These are phyloP conservation scores for Melanophora roralis DNA, from an alignment of 2,888 invertebrate genomes.

Conservation along the genomic window DNA sequence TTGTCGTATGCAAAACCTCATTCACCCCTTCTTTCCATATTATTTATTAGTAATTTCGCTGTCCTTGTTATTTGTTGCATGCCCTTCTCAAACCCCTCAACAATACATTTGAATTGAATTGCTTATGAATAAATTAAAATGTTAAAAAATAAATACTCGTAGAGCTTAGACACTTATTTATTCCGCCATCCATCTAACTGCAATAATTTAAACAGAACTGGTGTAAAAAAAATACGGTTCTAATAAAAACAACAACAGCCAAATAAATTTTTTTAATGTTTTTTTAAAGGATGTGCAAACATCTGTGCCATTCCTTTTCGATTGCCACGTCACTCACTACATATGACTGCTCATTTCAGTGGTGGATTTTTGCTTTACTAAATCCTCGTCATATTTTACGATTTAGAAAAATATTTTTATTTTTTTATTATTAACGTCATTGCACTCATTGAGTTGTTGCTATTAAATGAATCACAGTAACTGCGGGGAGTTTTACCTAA, in stretches of 20 bases:
- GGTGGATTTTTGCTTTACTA: constrained; percentile 11
- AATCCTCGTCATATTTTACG: constrained; percentile 10
- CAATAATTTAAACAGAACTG: constrained; percentile 33
- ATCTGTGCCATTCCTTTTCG: constrained; percentile 47
- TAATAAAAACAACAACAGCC: background rate
- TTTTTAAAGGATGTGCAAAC: constrained; percentile 53
- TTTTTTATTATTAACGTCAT: constrained; percentile 29
- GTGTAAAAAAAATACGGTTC: constrained; percentile 52
- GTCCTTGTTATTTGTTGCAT: constrained; percentile 29
- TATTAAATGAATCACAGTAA: constrained; percentile 73
- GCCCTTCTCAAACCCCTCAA: constrained; percentile 63
- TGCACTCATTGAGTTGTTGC: constrained; percentile 66
- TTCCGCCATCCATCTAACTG: constrained; percentile 17
- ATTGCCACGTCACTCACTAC: background rate
- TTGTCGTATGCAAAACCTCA: constrained; percentile 15
- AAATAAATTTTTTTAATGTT: constrained; percentile 32
- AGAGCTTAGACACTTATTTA: background rate
- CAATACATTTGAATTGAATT: constrained; percentile 64
- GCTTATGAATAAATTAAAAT: constrained; percentile 75
- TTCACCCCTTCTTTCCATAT: constrained; percentile 34
- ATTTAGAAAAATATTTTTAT: constrained; percentile 22
- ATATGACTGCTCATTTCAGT: constrained; percentile 68
- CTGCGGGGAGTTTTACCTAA: constrained; percentile 67
- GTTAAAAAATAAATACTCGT: constrained; percentile 27
- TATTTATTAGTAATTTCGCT: constrained; percentile 7